A percentile compares a stretch with the other conserved stretches of the same genome.
Conservation (phyloP, 2,888 invertebrate species). For the Cerceris ruficornis region DNA sequence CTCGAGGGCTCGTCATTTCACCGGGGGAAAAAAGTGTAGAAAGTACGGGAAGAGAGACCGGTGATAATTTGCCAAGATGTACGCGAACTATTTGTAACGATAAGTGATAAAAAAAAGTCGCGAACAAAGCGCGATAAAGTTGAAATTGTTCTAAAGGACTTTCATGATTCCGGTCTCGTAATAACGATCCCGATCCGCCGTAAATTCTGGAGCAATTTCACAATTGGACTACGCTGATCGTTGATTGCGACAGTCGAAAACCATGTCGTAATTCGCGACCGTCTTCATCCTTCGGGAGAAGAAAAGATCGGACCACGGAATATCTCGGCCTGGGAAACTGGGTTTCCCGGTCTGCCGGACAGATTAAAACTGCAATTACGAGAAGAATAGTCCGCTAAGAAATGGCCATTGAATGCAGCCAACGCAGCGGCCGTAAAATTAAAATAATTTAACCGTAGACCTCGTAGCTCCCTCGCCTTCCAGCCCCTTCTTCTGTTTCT, state of each 20-base stretch:
- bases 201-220: conserved; percentile 50
- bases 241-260: conserved; percentile 46
- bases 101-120: too few relatives aligned
- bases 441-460: conserved; percentile 70
- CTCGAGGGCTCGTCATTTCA: not conserved
- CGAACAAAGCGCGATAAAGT: not conserved
- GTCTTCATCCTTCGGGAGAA: conserved; percentile 16
- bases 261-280: conserved; percentile 1
- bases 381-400: conserved; percentile 72
- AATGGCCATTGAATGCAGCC: conserved; percentile 65
- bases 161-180: conserved; percentile 9
- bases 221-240: conserved; percentile 42
- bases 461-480: conserved; percentile 39
- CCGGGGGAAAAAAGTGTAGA: not conserved
- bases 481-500: conserved; percentile 36
- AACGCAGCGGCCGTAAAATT: conserved; percentile 68
- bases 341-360: conserved; percentile 66
- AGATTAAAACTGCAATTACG: conserved; percentile 77
- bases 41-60: not conserved
- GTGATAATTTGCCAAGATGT: not conserved
- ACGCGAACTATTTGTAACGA: too few relatives aligned
- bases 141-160: conserved; percentile 27
- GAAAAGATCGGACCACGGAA: conserved; percentile 47
- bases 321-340: conserved; percentile 51
- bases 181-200: conserved; percentile 40